These are phyloP conservation scores for Phataginus tricuspis DNA, from an alignment of 2,797 vertebrate genomes.

Conservation along the genomic window DNA sequence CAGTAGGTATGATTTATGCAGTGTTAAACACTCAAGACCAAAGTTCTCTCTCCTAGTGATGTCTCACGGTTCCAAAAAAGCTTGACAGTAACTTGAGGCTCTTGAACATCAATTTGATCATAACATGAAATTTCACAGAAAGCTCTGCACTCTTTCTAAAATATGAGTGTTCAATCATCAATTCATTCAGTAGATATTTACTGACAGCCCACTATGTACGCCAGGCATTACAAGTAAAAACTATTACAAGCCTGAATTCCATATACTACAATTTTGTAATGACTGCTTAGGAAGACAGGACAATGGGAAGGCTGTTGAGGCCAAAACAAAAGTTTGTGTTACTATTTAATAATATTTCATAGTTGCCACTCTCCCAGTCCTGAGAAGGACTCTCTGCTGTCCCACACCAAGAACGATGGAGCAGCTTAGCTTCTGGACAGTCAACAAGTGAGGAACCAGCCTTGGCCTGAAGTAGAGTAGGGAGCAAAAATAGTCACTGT, in stretches of 20 bases:
- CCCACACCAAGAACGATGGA: not conserved
- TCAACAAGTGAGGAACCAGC: not conserved
- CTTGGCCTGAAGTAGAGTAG: not conserved
- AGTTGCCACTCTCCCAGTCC: not conserved
- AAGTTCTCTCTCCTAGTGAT: conserved; percentile 8
- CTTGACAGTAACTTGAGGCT: not conserved
- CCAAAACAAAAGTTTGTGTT: not conserved
- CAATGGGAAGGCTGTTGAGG: not conserved
- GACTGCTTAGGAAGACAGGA: not conserved
- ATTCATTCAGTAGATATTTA: not conserved
- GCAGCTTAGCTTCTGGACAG: not conserved
- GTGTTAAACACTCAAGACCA: conserved; percentile 37
- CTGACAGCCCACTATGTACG: not conserved
- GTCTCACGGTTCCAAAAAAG: not conserved
- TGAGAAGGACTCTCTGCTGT: not conserved
- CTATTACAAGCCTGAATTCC: not conserved
- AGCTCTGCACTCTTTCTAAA: not conserved
- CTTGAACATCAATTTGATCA: conserved; percentile 2
- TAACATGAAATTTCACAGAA: conserved; percentile 36
- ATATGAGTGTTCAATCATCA: not conserved
- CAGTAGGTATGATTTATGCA: not conserved
- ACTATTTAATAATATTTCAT: not conserved
- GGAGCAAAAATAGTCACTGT: not conserved
- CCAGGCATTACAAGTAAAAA: not conserved
- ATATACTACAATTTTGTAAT: not conserved